Conservation (phyloP, 92 coral and sea anemone genomes). For the Phenganax subtilis region DNA sequence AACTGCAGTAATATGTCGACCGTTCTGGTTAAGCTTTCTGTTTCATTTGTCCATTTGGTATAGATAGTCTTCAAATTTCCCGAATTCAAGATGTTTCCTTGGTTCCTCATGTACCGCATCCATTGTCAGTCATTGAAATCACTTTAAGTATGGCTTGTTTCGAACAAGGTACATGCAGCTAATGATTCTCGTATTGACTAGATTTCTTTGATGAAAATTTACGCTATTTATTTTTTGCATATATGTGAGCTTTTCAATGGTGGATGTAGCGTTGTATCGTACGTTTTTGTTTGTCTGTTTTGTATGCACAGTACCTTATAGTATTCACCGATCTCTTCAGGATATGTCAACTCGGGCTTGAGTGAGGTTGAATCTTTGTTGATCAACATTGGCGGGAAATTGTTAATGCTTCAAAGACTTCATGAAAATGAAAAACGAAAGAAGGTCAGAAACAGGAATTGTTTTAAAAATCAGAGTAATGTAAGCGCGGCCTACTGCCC, state of each 20-base stretch:
- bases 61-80: constrained; percentile 55
- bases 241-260: background rate
- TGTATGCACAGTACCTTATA: background rate
- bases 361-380: constrained; percentile 88
- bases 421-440: constrained; percentile 60
- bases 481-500: background rate
- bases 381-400: constrained; percentile 86
- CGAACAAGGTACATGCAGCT: constrained; percentile 58
- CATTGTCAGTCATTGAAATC: constrained; percentile 86
- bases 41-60: background rate
- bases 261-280: background rate
- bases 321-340: background rate
- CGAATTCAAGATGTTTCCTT: constrained; percentile 87
- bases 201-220: background rate
- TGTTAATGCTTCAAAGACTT: constrained; percentile 81
- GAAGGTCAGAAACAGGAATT: constrained; percentile 52
- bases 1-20: too few relatives aligned
- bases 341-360: constrained; percentile 48
- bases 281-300: too few relatives aligned
- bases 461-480: background rate
- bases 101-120: constrained; percentile 92
- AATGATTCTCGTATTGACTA: background rate
- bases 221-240: background rate
- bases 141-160: constrained; percentile 70
- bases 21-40: background rate